Conservation (phyloP, 2,888 invertebrate species). For the Eupithecia subumbrata region DNA sequence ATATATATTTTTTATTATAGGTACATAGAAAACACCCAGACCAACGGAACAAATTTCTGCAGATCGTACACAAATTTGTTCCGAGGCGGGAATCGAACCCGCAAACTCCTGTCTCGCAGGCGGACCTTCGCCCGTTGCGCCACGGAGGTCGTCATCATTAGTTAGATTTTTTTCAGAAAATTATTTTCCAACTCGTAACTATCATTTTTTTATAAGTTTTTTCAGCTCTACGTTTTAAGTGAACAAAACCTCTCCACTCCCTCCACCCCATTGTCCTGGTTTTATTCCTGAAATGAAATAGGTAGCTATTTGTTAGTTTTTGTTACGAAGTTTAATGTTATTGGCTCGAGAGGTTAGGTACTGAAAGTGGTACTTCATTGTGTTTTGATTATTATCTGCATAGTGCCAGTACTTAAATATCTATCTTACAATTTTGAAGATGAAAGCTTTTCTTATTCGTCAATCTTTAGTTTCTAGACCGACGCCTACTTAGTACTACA, state of each 20-base stretch:
- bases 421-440: neutral
- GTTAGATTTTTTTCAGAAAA: neutral
- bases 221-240: neutral
- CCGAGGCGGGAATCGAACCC: too few species aligned
- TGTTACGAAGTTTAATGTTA: neutral
- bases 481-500: too few species aligned
- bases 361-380: neutral
- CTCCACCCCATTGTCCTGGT: neutral
- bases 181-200: too few species aligned
- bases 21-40: too few species aligned
- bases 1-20: too few species aligned
- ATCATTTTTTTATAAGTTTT: neutral
- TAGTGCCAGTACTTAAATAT: neutral
- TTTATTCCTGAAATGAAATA: neutral
- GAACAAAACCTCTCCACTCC: neutral
- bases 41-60: too few species aligned
- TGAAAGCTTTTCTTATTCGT: neutral
- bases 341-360: neutral
- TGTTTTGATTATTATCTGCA: neutral
- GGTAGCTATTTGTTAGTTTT: neutral
- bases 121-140: too few species aligned
- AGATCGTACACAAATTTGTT: too few species aligned
- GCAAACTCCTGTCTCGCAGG: too few species aligned
- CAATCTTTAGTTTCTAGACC: neutral
- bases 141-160: neutral